Evolutionary conservation across 2,888 invertebrate species (phyloP).

Genomic region (Strigamia maritima): DNA sequence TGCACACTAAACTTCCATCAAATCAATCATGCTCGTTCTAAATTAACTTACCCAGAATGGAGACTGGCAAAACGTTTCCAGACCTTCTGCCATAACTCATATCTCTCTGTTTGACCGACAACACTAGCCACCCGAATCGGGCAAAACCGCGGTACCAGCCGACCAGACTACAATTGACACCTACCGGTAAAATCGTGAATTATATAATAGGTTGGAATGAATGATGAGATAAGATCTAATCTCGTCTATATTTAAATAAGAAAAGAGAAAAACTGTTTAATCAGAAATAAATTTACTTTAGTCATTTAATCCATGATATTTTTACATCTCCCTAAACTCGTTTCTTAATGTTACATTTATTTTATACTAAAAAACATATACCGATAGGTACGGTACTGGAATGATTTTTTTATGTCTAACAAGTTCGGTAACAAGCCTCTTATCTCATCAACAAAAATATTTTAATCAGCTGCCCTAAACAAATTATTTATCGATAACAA

Average conservation of each 20-base stretch:
- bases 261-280: too few species aligned
- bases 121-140: background rate
- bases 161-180: background rate
- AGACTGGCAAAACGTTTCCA: slow-evolving; percentile 25
- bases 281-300: background rate
- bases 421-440: too few species aligned
- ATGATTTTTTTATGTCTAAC: background rate
- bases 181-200: background rate
- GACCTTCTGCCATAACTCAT: slow-evolving; percentile 1
- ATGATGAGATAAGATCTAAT: too few species aligned
- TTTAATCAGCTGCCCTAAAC: too few species aligned
- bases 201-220: too few species aligned
- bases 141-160: background rate
- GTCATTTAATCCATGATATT: slow-evolving; percentile 1
- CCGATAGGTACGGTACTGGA: background rate
- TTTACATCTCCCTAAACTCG: background rate
- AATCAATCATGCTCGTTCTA: background rate
- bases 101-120: background rate
- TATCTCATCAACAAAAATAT: too few species aligned
- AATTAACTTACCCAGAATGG: background rate
- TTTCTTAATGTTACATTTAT: background rate
- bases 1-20: background rate
- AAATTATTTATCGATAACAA: background rate
- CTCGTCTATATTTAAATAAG: too few species aligned
- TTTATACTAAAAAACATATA: background rate